phyloP scores from a whole-genome alignment of 2,888 invertebrate genomes.

The Chaetogeoica ovagalla region DNA sequence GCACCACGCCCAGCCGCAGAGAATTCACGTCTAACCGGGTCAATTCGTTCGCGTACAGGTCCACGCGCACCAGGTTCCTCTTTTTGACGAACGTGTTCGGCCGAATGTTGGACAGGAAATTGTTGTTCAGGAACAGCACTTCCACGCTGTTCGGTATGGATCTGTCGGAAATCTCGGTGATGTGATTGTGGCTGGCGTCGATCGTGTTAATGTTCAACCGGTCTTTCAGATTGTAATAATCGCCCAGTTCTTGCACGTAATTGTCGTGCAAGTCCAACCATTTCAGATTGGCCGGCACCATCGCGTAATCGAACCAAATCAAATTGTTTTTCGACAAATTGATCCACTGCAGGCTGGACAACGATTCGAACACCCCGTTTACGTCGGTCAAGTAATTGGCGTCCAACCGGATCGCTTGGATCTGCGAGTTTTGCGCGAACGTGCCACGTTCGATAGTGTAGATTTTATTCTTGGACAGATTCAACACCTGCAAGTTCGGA shows the following conservation, averaged over 20 bases:
- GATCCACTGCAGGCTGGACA: conserved; percentile 82
- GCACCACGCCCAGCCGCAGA: conserved; percentile 74
- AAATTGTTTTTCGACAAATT: conserved; percentile 89
- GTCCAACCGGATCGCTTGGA: conserved; percentile 85
- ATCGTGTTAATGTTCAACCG: conserved; percentile 75
- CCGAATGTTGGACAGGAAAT: conserved; percentile 78
- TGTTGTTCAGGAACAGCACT: conserved; percentile 85
- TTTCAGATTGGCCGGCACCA: conserved; percentile 84
- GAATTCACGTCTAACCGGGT: conserved; percentile 81
- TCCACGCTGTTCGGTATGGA: conserved; percentile 87
- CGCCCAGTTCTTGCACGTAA: conserved; percentile 82
- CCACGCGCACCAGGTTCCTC: conserved; percentile 80
- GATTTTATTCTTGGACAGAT: conserved; percentile 86
- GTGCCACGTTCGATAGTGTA: conserved; percentile 81
- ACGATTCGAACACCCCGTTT: conserved; percentile 83
- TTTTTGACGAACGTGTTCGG: conserved; percentile 86
- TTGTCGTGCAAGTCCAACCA: conserved; percentile 91
- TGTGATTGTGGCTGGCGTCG: conserved; percentile 87
- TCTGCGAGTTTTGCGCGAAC: conserved; percentile 77
- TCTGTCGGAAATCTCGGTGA: conserved; percentile 78
- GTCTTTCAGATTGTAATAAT: conserved; percentile 84
- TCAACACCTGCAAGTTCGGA: conserved; percentile 80
- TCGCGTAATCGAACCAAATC: conserved; percentile 91
- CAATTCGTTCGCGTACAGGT: conserved; percentile 86
- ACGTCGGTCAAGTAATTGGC: conserved; percentile 86